These are phyloP conservation scores for Etheostoma spectabile DNA, from an alignment of 2,113 vertebrate genomes.

Conservation along the genomic window DNA sequence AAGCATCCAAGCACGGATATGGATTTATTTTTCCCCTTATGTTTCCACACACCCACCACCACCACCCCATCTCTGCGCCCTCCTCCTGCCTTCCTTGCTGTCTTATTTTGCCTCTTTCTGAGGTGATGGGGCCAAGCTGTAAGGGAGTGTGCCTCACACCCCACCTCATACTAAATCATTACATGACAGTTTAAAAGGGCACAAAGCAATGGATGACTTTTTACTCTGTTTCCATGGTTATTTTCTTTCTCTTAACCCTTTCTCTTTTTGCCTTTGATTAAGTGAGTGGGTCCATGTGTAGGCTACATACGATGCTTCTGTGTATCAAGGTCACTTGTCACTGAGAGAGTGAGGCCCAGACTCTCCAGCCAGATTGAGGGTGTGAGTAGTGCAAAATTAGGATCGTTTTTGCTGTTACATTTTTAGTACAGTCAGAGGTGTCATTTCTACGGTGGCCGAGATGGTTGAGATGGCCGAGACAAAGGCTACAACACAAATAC, in stretches of 20 bases:
- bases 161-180: conserved; percentile 77
- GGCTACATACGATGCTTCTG: conserved; percentile 29
- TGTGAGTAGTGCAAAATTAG: conserved; percentile 29
- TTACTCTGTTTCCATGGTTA: conserved; percentile 75
- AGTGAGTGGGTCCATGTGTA: conserved; percentile 59
- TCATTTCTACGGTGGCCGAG: neutral
- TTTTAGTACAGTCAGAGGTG: conserved; percentile 6
- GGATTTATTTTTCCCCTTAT: conserved; percentile 64
- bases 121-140: conserved; percentile 62
- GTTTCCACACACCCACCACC: conserved; percentile 36
- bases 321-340: conserved; percentile 71
- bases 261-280: conserved; percentile 72
- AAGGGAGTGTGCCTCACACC: conserved; percentile 53
- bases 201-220: conserved; percentile 71
- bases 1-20: conserved; percentile 65
- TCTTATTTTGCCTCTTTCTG: conserved; percentile 52
- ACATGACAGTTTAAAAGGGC: conserved; percentile 83
- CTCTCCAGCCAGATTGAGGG: conserved; percentile 8
- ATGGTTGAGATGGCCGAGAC: too few relatives aligned
- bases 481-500: too few relatives aligned
- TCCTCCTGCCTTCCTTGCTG: conserved; percentile 35
- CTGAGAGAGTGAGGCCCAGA: conserved; percentile 23
- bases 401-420: conserved; percentile 18
- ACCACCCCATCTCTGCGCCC: conserved; percentile 15
- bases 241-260: conserved; percentile 71